Base-by-base conservation (phyloP, 92 coral and sea anemone species). In the Muricea muricata region DNA sequence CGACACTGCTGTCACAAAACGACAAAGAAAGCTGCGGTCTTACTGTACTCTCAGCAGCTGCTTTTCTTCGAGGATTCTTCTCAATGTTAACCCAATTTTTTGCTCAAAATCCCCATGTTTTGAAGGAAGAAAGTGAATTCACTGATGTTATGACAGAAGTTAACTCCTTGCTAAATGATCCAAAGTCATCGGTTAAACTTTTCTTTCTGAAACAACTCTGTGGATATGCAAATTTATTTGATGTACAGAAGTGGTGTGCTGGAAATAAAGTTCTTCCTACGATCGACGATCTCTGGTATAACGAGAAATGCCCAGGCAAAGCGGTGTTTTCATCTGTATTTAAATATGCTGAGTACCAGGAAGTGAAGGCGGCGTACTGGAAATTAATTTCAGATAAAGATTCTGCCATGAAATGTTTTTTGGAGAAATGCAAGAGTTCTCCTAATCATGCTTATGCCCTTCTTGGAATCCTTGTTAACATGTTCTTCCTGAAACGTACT, bases 171-270 rank as follows among this genome's bases (percentile, higher is more conserved):
- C 42, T 97, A 74, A 33, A 75, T 31, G 86, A 65, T 1, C 76
- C 72, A 29, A 74, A 40, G 14, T 65, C 57, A 24, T 86, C 67
- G 40, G 83, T 93, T 54, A 61, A 73, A 5, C 4, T 84, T 33
- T 97, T 83, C 63, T 89, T 94, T 60, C 73, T 97, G n/a, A 97
- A 94, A 81, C 94, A 97, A 54, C 88, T 97, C 28, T 89, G 68
- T 29, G 86, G 88, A 57, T 45, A 78, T 56, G 45, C 89, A 65
- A 74, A 90, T 39, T 57, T 92, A 80, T 84, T 79, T 83, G 94
- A 93, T 25, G 69, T 97, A 28, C 87, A 79, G 30, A 61, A 65
- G 21, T 50, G 89, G 75, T 86, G 93, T 58, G 87, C 73, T 65
- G 78, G 65, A 34, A 90, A 89, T 47, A 67, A 40, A 26, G 86